These are phyloP conservation scores for Cancer borealis DNA, from an alignment of 2,888 invertebrate genomes.

Conservation along the genomic window DNA sequence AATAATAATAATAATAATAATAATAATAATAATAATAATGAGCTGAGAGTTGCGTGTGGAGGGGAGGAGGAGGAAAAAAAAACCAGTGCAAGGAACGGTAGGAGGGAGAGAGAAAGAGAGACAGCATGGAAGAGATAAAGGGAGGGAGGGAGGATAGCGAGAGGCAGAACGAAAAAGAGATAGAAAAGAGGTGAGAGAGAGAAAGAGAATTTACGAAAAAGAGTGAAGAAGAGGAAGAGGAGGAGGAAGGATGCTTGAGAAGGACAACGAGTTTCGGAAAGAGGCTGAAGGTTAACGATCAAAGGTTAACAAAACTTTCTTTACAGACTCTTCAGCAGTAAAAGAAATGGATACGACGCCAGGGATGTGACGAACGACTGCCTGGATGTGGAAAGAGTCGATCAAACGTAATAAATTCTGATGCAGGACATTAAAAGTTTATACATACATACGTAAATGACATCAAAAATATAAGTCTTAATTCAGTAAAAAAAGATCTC, in stretches of 20 bases:
- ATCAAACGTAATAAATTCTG: too few species aligned
- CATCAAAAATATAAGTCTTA: too few species aligned
- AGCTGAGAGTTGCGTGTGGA: not conserved
- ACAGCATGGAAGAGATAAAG: not conserved
- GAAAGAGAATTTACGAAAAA: not conserved
- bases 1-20: not conserved
- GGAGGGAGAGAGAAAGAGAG: constrained; percentile 9
- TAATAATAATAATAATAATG: not conserved
- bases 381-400: too few species aligned
- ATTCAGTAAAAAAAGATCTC: too few species aligned
- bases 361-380: not conserved
- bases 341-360: not conserved
- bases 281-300: constrained; percentile 29
- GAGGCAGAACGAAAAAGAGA: not conserved
- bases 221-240: not conserved
- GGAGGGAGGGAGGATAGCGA: not conserved
- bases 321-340: constrained; percentile 15
- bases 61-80: not conserved
- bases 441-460: too few species aligned
- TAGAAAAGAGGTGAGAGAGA: not conserved
- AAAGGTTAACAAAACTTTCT: not conserved
- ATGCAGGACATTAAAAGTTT: too few species aligned
- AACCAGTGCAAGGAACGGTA: not conserved
- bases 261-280: not conserved
- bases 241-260: not conserved